Evolutionary conservation across 2,888 invertebrate genomes (phyloP).

Genomic region (Drepana falcataria): DNA sequence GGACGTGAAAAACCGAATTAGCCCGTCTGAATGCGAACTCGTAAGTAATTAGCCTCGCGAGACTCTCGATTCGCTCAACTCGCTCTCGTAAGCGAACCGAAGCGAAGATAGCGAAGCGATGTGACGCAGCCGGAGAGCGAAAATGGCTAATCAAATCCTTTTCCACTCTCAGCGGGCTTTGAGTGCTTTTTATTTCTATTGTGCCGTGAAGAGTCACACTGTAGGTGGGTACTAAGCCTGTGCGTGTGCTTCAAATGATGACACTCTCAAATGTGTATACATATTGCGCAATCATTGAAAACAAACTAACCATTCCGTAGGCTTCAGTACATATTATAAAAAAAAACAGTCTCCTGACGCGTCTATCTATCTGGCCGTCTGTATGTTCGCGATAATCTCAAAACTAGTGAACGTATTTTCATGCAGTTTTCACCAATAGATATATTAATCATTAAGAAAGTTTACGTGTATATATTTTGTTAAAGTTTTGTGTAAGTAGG

Average conservation of each 20-base stretch:
- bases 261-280: not conserved
- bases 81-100: slow-evolving; percentile 70
- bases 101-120: slow-evolving; percentile 69
- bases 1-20: slow-evolving; percentile 72
- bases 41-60: slow-evolving; percentile 78
- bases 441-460: too few species aligned
- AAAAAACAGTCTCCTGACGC: too few species aligned
- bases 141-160: slow-evolving; percentile 79
- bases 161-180: slow-evolving; percentile 64
- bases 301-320: not conserved
- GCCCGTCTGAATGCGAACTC: slow-evolving; percentile 70
- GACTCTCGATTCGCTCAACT: slow-evolving; percentile 66
- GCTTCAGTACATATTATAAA: too few species aligned
- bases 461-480: too few species aligned
- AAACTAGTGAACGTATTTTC: too few species aligned
- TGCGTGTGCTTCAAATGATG: slow-evolving; percentile 12
- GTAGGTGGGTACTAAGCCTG: slow-evolving; percentile 36
- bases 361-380: slow-evolving; percentile 12
- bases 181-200: slow-evolving; percentile 73
- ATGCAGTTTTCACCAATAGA: too few species aligned
- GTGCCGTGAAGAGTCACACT: slow-evolving; percentile 68
- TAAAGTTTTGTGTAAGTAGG: too few species aligned
- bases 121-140: slow-evolving; percentile 62
- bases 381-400: too few species aligned
- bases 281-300: slow-evolving; percentile 2